Conservation (phyloP, 64 coral and sea anemone genomes). For the Astreopora myriophthalma region DNA sequence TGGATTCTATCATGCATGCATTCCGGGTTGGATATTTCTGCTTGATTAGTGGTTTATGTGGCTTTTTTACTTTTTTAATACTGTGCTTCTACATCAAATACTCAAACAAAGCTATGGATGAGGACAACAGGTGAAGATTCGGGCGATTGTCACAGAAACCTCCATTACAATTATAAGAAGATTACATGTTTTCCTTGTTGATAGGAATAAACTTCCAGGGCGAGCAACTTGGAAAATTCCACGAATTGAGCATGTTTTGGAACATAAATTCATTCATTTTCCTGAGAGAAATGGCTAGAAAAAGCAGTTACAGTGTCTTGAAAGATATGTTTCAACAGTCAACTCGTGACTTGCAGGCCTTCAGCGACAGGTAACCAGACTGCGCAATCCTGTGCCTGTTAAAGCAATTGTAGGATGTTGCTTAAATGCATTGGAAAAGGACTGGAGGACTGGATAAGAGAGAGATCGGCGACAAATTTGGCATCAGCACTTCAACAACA, state of each 20-base stretch:
- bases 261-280: slow-evolving; percentile 56
- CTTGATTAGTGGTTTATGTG: neutral
- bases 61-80: slow-evolving; percentile 10
- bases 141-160: slow-evolving; percentile 26
- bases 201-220: neutral
- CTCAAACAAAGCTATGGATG: neutral
- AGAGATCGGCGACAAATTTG: neutral
- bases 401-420: slow-evolving; percentile 31
- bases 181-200: neutral
- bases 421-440: slow-evolving; percentile 37
- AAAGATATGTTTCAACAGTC: slow-evolving; percentile 49
- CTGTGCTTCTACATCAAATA: neutral
- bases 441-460: slow-evolving; percentile 28
- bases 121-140: slow-evolving; percentile 14
- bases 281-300: slow-evolving; percentile 65
- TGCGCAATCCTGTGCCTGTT: slow-evolving; percentile 59
- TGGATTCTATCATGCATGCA: neutral
- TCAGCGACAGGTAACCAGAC: slow-evolving; percentile 4
- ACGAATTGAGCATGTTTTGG: slow-evolving; percentile 14
- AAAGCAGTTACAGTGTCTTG: slow-evolving; percentile 33
- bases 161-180: slow-evolving; percentile 1
- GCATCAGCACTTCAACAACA: neutral
- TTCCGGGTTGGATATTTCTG: neutral
- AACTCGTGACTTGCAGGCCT: slow-evolving; percentile 9
- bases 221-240: slow-evolving; percentile 28